A percentile compares a stretch with the other conserved stretches of the same genome.
Evolutionary conservation across 2,113 vertebrate genomes (phyloP).

Genomic region (Leuciscus idus): DNA sequence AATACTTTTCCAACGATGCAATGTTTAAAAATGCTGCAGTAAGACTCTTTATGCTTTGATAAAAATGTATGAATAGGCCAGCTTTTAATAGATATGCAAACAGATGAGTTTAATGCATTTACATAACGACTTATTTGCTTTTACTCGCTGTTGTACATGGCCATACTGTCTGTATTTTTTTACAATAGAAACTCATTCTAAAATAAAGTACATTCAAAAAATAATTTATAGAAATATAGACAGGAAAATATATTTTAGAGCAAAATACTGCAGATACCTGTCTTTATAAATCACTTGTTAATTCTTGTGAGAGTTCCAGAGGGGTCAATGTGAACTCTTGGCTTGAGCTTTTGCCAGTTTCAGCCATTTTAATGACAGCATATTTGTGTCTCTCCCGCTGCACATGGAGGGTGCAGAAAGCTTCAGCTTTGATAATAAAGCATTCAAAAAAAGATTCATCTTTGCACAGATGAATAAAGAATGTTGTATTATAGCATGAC

Average conservation of each 20-base stretch:
- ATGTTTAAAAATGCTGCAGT: not conserved
- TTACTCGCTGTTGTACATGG: not conserved
- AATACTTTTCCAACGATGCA: not conserved
- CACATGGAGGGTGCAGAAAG: not conserved
- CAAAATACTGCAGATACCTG: not conserved
- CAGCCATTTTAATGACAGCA: conserved; percentile 61
- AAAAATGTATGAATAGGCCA: not conserved
- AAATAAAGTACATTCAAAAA: not conserved
- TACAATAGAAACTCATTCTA: not conserved
- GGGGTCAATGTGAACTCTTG: conserved; percentile 1
- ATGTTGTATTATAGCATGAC: not conserved
- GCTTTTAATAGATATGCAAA: not conserved
- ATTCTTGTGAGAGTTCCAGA: not conserved
- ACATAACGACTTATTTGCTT: not conserved
- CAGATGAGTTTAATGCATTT: not conserved
- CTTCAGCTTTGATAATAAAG: not conserved
- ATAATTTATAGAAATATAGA: not conserved
- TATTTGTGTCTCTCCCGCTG: not conserved
- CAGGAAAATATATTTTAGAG: not conserved
- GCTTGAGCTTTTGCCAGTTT: conserved; percentile 63
- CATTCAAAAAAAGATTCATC: not conserved
- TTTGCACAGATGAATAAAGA: not conserved
- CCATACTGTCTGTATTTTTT: not conserved
- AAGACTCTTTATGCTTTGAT: not conserved
- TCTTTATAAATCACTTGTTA: not conserved